Base-by-base conservation (phyloP, 2,113 vertebrate genomes). In the Thalassarche chlororhynchos region DNA sequence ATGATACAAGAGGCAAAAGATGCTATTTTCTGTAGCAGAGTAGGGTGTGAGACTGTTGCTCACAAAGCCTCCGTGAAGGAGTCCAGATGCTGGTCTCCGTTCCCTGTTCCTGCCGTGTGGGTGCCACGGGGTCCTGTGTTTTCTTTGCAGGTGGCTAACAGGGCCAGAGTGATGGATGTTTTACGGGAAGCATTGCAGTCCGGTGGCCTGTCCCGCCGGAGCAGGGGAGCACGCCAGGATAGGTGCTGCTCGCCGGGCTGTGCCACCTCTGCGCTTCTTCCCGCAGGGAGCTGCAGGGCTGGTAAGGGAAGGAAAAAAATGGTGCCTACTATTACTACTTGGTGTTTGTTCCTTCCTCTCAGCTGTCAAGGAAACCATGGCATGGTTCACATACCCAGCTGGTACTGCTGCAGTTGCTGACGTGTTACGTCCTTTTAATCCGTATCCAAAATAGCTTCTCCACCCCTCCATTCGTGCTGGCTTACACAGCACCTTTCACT, bases 91-190 rank as follows among this genome's bases (percentile, higher is more conserved):
- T 12, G 83, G 49, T 28, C 44, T 87, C 23, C 2, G 1, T 17
- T 44, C 40, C 62, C 66, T 36, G 16, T 6, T 64, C n/a, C 68
- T 87, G 60, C 32, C 65, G 31, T 10, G 9, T 88, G 58, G 32
- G 12, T 52, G 32, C 46, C 74, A n/a, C 32, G 3, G 86, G 52
- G 2, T 34, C 14, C 76, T 2, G 65, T 82, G 78, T 11, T 85
- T 55, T 96, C 60, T 95, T 89, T 68, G 81, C 98, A 99, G 98
- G 98, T 96, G 98, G 98, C 21, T 29, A 98, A 98, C 80, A 94
- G 99, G 97, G 98, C 98, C 1, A 97, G 98, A 74, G 99, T 98
- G 91, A 99, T 98, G 99, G 98, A 98, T 62, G 99, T 98, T 89
- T 98, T 99, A 42, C 71, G 98, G 96, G 99, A 98, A 97, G 99